Conservation (phyloP, 2,888 invertebrate genomes). For the Synanthedon vespiformis region DNA sequence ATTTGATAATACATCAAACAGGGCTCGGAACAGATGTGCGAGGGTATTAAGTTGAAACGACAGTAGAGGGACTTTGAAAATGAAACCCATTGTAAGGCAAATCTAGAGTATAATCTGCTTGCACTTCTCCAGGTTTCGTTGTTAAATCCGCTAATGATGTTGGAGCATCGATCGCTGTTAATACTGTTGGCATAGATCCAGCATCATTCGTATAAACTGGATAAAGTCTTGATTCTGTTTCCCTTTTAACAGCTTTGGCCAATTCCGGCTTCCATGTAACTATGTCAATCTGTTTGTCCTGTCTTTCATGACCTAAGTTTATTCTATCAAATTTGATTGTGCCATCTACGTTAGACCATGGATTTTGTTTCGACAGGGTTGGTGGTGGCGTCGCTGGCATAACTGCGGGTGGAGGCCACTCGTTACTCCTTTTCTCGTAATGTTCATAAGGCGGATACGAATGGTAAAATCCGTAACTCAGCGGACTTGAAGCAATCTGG, state of each 20-base stretch:
- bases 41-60: conserved; percentile 62
- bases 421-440: conserved; percentile 50
- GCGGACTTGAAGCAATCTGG: conserved; percentile 77
- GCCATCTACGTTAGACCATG: conserved; percentile 22
- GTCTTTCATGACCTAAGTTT: conserved; percentile 19
- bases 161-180: conserved; percentile 38
- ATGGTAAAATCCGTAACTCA: conserved; percentile 82
- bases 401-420: conserved; percentile 35
- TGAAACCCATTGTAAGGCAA: conserved; percentile 60
- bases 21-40: conserved; percentile 30
- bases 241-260: conserved; percentile 22
- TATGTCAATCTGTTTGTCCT: conserved; percentile 9
- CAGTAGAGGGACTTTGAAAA: conserved; percentile 65
- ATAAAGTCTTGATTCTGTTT: conserved; percentile 33
- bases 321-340: conserved; percentile 40
- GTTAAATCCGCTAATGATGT: conserved; percentile 41
- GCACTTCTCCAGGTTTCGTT: conserved; percentile 54
- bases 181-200: conserved; percentile 22
- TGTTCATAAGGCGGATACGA: conserved; percentile 61
- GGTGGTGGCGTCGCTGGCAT: conserved; percentile 42
- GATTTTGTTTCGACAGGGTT: conserved; percentile 22
- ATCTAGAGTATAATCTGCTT: conserved; percentile 59
- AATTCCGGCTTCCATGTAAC: conserved; percentile 31
- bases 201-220: conserved; percentile 33
- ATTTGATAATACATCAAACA: conserved; percentile 34